Percentiles rank a stretch among this genome's conserved stretches.
phyloP scores from a whole-genome alignment of 2,797 vertebrate genomes.

The Dipus sagitta region DNA sequence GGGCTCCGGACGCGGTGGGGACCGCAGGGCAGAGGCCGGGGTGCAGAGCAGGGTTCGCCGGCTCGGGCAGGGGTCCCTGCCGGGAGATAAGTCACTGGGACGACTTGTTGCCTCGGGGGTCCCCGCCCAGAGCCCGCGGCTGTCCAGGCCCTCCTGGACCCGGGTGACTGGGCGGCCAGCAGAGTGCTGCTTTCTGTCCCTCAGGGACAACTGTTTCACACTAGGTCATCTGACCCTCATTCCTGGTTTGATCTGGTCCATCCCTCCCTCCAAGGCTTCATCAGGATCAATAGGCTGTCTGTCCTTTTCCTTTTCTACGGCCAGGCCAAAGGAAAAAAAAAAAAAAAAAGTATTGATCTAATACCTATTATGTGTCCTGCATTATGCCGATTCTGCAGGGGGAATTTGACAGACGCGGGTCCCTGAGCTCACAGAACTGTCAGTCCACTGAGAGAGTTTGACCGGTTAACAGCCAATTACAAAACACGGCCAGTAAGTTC shows the following conservation, averaged over 20 bases:
- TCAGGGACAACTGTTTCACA: not conserved
- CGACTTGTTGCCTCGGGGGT: slow-evolving; percentile 37
- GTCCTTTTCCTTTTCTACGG: slow-evolving; percentile 29
- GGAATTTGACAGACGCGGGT: slow-evolving; percentile 47
- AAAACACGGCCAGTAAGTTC: slow-evolving; percentile 33
- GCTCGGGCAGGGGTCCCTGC: not conserved
- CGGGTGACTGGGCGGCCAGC: not conserved
- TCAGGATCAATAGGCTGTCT: not conserved
- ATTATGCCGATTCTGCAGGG: slow-evolving; percentile 50
- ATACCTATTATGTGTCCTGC: not conserved
- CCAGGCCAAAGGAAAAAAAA: not conserved
- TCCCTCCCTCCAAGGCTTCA: not conserved
- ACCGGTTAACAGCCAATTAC: slow-evolving; percentile 37
- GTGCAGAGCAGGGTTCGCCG: not conserved
- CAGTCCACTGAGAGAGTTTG: not conserved
- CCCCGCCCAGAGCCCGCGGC: not conserved
- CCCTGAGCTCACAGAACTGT: slow-evolving; percentile 48
- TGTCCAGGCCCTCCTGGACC: not conserved
- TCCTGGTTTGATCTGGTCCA: not conserved
- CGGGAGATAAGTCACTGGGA: not conserved
- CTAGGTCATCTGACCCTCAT: not conserved
- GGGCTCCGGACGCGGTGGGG: not conserved
- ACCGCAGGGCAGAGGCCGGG: not conserved
- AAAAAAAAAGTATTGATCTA: slow-evolving; percentile 34
- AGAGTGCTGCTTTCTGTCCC: not conserved